Evolutionary conservation across 1,140 invertebrate genomes (phyloP), one percentile per base, ranked within the genome.

Genomic region (Magallana gigas): DNA sequence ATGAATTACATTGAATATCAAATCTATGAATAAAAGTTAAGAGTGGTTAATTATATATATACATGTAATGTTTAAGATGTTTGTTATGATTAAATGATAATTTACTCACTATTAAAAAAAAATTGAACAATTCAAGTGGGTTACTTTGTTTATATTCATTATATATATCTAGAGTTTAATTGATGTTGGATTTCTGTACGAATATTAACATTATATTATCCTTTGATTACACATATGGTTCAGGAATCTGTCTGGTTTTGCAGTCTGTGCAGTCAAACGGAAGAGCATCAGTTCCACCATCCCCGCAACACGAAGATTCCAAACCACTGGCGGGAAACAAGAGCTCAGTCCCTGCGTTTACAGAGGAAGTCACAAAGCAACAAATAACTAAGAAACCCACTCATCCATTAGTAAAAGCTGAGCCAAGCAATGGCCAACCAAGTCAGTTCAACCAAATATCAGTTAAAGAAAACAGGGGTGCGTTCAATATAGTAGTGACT

Each of bases 391-490:
- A 76, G 68, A 76, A 76, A 76, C 68, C 68, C 68, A 76, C 18
- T 48, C 68, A 76, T 76, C 68, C 68, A 76, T 11, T 76, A 76
- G 68, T 76, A 12, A 76, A 76, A 76, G 59, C 62, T 48, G 48
- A 56, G 23, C 36, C 84, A 64, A 68, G 59, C 48, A 56, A 64
- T 56, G 48, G 36, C 36, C 60, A 58, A 58, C 57, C 57, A 83
- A 83, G 29, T 83, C 57, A 59, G 58, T 83, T 83, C 56, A 83
- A 83, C 56, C 82, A 83, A 83, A 23, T 83, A 83, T 83, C 82
- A 8, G 16, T 76, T 36, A 76, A 76, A 76, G 68, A 76, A 76
- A 76, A 29, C 23, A 23, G 23, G 23, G 23, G 68, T 76, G 68
- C 9, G 68, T 76, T 29, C 23, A 76, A 12, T 76, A 76, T 76